Evolutionary conservation across 2,113 vertebrate species (phyloP).

Genomic region (Myotis brandtii): DNA sequence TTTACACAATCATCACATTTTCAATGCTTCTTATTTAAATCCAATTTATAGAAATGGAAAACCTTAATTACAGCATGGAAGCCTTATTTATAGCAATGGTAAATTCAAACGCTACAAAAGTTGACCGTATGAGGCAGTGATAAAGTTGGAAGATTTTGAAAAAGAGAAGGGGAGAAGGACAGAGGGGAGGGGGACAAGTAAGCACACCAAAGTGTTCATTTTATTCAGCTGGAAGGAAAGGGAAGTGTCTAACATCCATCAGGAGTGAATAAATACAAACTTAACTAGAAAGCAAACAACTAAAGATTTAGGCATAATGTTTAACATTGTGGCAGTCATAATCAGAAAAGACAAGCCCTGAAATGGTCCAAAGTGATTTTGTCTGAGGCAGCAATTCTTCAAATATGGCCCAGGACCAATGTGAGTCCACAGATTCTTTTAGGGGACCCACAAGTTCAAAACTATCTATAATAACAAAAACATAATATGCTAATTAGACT

Average conservation of each 20-base stretch:
- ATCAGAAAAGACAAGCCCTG: neutral
- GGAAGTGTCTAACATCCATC: neutral
- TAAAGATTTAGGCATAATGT: neutral
- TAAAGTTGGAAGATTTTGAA: neutral
- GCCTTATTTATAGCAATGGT: neutral
- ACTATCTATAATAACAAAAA: neutral
- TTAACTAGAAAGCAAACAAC: conserved; percentile 18
- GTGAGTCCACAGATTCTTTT: neutral
- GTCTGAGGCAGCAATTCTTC: neutral
- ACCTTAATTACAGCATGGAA: neutral
- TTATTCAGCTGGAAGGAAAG: neutral
- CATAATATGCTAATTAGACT: too few species aligned
- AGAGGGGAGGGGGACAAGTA: neutral
- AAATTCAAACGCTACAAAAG: neutral
- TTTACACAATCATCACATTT: conserved; percentile 20
- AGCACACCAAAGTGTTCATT: neutral
- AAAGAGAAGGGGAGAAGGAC: neutral
- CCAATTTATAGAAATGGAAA: neutral
- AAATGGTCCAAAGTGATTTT: conserved; percentile 3
- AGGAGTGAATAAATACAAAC: neutral
- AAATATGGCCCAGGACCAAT: neutral
- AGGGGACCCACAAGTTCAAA: neutral
- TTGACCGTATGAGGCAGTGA: neutral
- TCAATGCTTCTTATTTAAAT: neutral
- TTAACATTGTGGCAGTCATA: neutral